Evolutionary conservation across 2,888 invertebrate genomes (phyloP), one percentile per base, ranked within the genome.

Genomic region (Camponotus fellah): DNA sequence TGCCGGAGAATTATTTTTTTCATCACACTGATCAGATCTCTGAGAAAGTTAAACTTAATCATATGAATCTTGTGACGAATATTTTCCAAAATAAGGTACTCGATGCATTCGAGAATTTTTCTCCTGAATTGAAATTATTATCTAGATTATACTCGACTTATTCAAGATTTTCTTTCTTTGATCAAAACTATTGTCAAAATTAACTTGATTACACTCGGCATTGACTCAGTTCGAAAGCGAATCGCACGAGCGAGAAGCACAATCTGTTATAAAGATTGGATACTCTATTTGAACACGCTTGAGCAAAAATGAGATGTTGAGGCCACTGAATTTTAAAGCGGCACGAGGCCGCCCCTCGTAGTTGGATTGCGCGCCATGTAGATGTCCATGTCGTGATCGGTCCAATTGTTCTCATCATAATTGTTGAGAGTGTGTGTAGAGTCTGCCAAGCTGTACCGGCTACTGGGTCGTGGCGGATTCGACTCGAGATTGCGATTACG

Each of bases 351-450:
- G 94, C 97, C 97, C 92, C 98, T 96, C 82, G 98, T 97, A 71
- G 98, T 98, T 86, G 98, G 98, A 95, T 98, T 98, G 93, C 98
- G 96, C 84, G 98, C 97, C 97, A 98, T 98, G 95, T 99, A 98
- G 93, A 98, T 98, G 92, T 98, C 98, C 97, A 98, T 98, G 94
- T 98, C 98, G 95, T 98, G 98, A 95, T 98, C 98, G 91, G 98
- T 98, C 98, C 98, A 99, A 95, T 97, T 97, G 94, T 98, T 98
- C 94, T 98, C 98, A 95, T 98, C 98, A 95, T 98, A 98, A 94
- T 98, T 97, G 93, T 97, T 98, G 92, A 98, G 96, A 66, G 98
- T 98, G 91, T 98, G 97, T 68, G 97, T 97, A 43, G 98, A 98
- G 89, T 98, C 98, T 85, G 97, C 97, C 86, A 97, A 96, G 92